Base-by-base conservation (phyloP, 2,888 invertebrate species). In the Agrotis exclamationis region DNA sequence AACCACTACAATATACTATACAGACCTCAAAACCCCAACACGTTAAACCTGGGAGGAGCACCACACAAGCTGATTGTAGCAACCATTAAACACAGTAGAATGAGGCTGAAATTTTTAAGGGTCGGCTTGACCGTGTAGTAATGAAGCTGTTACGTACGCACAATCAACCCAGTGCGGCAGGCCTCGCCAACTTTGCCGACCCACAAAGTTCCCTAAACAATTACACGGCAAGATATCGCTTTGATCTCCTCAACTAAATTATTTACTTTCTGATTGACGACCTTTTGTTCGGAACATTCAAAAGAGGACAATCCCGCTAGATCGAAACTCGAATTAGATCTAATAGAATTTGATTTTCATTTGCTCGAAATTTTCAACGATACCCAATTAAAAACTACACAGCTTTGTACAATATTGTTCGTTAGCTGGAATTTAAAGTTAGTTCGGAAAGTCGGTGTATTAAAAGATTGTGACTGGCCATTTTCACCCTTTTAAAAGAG, bases 241-340 rank as follows among this genome's bases (percentile, higher is more conserved):
- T 91, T 90, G 89, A 91, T 90, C 87, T 87, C 86, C 60, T 75
- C 76, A 85, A 86, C 85, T 85, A 88, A 87, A 86, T 86, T 86
- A 82, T 85, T 83, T 86, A 87, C 86, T 85, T 86, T 89, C 84
- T 87, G 85, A 89, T 88, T 87, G 85, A 86, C 82, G 75, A 84
- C 84, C 81, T 85, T 84, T 86, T 71, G 70, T 73, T 68, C 58
- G 58, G 77, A 64, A 82, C 83, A 82, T 86, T 82, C 71, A 73
- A 80, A 78, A 76, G 50, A 58, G 57, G 50, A 81, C 76, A 82
- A 62, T 63, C 79, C 44, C 64, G 39, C 60, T 64, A 60, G 39
- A 39, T 39, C 18, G 22, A 39, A 39, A 39, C 39, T 45, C 58
- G 57, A 67, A 68, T 63, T 75, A 64, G 66, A 63, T 71, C 74